phyloP scores from a whole-genome alignment of 1,140 invertebrate species.

The Gonatopus flavifemur region DNA sequence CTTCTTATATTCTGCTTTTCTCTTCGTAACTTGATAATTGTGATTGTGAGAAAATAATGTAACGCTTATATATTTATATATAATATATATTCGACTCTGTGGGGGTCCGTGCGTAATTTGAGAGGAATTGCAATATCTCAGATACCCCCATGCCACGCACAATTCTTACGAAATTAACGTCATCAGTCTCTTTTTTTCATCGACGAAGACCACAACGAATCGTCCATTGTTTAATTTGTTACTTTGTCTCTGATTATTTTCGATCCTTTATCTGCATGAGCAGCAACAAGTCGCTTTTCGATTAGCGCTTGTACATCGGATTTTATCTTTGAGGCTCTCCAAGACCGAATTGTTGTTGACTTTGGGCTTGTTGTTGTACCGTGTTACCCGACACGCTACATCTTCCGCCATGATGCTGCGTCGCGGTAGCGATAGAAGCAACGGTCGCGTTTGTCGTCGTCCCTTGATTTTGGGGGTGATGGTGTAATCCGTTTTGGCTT shows the following conservation, averaged over 20 bases:
- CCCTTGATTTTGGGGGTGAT: no score
- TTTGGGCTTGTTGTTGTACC: conserved; percentile 42
- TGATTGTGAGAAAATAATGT: no score
- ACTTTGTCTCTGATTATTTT: not conserved
- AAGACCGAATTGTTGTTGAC: conserved; percentile 46
- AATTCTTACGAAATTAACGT: no score
- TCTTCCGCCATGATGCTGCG: conserved; percentile 44
- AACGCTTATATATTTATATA: no score
- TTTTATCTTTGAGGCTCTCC: conserved; percentile 56
- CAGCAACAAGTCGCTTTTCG: not conserved
- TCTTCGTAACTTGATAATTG: no score
- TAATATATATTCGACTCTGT: no score
- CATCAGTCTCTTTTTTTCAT: no score
- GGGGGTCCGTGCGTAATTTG: no score
- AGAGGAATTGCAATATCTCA: no score
- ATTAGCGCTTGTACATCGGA: no score
- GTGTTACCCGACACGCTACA: conserved; percentile 47
- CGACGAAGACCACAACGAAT: not conserved
- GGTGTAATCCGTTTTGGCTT: conserved; percentile 48
- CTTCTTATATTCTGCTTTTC: no score
- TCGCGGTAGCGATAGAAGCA: conserved; percentile 17
- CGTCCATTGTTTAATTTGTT: not conserved
- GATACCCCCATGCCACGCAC: no score
- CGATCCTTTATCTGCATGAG: not conserved
- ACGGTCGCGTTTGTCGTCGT: conserved; percentile 17